These are phyloP conservation scores for Acrocyrtus sp. DNA, from an alignment of 2,888 invertebrate species.

Conservation along the genomic window DNA sequence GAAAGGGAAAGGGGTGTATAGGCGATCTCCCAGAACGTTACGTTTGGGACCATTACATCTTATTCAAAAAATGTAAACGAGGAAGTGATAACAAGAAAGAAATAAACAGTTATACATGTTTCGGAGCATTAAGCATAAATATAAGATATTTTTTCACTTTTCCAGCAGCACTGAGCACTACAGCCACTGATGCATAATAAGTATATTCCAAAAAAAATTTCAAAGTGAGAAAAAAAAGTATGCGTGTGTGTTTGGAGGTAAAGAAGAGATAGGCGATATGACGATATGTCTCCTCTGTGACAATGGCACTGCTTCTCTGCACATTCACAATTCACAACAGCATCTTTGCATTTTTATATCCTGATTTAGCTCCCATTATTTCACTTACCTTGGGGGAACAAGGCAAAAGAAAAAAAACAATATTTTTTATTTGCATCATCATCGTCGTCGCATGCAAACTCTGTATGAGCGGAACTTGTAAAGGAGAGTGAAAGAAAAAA, in stretches of 20 bases:
- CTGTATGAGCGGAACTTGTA: too few relatives aligned
- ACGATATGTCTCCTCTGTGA: neutral
- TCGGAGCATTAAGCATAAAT: conserved; percentile 7
- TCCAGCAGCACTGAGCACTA: too few relatives aligned
- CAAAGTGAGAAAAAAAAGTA: too few relatives aligned
- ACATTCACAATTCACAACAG: too few relatives aligned
- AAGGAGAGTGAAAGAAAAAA: neutral
- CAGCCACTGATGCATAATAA: too few relatives aligned
- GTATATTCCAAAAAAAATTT: too few relatives aligned
- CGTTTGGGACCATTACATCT: conserved; percentile 15
- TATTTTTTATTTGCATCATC: neutral
- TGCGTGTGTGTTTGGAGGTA: neutral
- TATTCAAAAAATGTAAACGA: neutral
- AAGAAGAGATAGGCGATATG: neutral
- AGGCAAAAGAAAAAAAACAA: too few relatives aligned
- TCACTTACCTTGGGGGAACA: neutral
- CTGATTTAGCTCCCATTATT: conserved; percentile 1
- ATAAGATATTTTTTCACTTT: neutral
- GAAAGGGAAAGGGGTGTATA: neutral
- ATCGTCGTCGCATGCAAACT: neutral
- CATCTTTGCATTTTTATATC: conserved; percentile 1
- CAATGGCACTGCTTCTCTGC: neutral
- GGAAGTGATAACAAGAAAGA: conserved; percentile 8
- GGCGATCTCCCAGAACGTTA: conserved; percentile 8
- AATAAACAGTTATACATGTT: too few relatives aligned